Evolutionary conservation across 2,888 invertebrate species (phyloP).

Genomic region (Cephus spinipes): DNA sequence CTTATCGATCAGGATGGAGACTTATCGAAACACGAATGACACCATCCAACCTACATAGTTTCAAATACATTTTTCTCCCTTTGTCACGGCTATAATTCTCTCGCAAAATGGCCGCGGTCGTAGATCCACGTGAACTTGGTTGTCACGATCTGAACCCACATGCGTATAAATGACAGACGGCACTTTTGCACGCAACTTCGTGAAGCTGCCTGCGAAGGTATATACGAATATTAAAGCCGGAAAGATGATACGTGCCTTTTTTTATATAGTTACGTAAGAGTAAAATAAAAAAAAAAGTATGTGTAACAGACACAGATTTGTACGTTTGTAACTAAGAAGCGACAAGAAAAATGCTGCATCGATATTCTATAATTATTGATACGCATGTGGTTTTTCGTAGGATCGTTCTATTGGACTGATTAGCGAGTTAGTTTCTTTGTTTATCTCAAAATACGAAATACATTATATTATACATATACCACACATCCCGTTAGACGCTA

Average conservation of each 20-base stretch:
- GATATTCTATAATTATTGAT: background rate
- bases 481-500: constrained; percentile 56
- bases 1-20: background rate
- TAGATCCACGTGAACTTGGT: background rate
- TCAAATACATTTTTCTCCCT: background rate
- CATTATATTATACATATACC: constrained; percentile 16
- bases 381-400: background rate
- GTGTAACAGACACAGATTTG: background rate
- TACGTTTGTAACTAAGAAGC: too few species aligned
- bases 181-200: background rate
- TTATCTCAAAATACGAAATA: background rate
- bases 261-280: background rate
- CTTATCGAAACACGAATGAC: background rate
- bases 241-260: too few species aligned
- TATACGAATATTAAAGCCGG: background rate
- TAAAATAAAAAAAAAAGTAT: background rate
- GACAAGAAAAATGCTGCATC: too few species aligned
- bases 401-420: background rate
- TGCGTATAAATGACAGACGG: background rate
- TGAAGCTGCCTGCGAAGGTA: too few species aligned
- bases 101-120: background rate
- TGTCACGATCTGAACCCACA: background rate
- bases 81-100: background rate
- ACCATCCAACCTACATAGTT: background rate
- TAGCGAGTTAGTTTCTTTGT: background rate